Conservation (phyloP, 2,113 vertebrate species). For the Eupsittula cactorum region DNA sequence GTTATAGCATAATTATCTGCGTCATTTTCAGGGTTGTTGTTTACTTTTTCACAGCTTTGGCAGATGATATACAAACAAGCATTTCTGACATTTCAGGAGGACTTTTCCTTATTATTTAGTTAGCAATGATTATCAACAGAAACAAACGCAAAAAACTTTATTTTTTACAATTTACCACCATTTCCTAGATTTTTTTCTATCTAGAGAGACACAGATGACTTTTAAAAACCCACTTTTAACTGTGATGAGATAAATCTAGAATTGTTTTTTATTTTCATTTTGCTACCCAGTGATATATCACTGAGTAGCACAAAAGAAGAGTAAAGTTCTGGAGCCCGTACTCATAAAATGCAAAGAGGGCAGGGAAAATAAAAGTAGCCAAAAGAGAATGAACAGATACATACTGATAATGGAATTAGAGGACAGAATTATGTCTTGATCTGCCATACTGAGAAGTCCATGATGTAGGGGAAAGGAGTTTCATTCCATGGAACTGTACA, state of each 20-base stretch:
- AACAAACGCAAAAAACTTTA: neutral
- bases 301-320: neutral
- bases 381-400: neutral
- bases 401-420: neutral
- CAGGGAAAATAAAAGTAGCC: neutral
- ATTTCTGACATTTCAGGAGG: neutral
- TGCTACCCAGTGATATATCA: neutral
- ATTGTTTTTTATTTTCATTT: neutral
- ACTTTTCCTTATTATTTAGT: neutral
- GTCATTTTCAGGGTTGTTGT: neutral
- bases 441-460: neutral
- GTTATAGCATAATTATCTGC: neutral
- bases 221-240: neutral
- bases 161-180: neutral
- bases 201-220: neutral
- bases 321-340: neutral
- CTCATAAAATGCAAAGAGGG: neutral
- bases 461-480: neutral
- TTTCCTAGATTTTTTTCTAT: neutral
- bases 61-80: neutral
- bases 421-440: neutral
- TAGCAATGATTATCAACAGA: neutral
- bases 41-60: neutral
- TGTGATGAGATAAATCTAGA: neutral
- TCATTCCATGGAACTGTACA: neutral